These are phyloP conservation scores for Micromesistius poutassou DNA, from an alignment of 2,797 vertebrate genomes.

Conservation along the genomic window DNA sequence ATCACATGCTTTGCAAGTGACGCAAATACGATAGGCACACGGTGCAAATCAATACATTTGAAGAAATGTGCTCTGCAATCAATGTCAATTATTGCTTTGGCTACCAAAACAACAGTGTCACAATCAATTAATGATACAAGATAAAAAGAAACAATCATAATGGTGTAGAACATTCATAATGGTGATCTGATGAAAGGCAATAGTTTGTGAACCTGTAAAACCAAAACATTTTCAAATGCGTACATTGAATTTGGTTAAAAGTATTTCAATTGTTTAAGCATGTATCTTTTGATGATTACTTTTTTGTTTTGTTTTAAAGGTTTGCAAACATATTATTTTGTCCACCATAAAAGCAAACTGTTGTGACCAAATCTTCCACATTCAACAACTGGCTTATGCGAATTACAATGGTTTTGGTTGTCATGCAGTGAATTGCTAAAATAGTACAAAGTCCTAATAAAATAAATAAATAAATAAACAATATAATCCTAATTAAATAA, in stretches of 20 bases:
- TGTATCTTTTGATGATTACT: neutral
- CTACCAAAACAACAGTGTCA: constrained; percentile 56
- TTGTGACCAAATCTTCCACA: constrained; percentile 45
- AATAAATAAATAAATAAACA: constrained; percentile 23
- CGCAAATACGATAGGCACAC: constrained; percentile 43
- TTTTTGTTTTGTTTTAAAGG: neutral
- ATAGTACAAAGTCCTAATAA: constrained; percentile 31
- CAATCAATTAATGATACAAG: constrained; percentile 57
- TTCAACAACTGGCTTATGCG: constrained; percentile 53
- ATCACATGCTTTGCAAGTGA: constrained; percentile 12
- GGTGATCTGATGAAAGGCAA: constrained; percentile 40
- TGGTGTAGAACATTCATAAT: constrained; percentile 56
- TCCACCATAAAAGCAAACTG: constrained; percentile 8
- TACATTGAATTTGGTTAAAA: constrained; percentile 4
- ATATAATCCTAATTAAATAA: constrained; percentile 20
- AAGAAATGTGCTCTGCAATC: constrained; percentile 36
- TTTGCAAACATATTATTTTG: neutral
- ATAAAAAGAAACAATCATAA: constrained; percentile 54
- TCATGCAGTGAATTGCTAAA: constrained; percentile 21
- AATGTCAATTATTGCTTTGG: constrained; percentile 69
- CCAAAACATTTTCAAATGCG: constrained; percentile 8
- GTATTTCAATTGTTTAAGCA: neutral
- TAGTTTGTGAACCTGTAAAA: constrained; percentile 31
- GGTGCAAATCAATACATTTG: constrained; percentile 44
- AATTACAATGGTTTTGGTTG: constrained; percentile 33